Evolutionary conservation across 2,797 vertebrate genomes (phyloP).

Genomic region (Poeciliopsis infans): DNA sequence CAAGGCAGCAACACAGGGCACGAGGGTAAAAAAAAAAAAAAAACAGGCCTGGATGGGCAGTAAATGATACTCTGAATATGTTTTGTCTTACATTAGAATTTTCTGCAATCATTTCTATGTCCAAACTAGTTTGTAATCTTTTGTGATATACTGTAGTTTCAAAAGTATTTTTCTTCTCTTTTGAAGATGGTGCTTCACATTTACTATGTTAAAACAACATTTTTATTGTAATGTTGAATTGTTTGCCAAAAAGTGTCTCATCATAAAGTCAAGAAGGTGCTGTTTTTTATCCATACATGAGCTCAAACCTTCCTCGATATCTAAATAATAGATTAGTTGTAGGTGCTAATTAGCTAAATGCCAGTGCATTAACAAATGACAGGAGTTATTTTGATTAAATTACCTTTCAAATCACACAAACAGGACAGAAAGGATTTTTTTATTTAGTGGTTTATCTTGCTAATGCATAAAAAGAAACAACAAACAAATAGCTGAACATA

Average conservation of each 20-base stretch:
- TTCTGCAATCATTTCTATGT: conserved; percentile 11
- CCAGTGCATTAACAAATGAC: background rate
- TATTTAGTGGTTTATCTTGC: background rate
- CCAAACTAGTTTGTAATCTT: too few relatives aligned
- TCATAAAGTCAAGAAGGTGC: background rate
- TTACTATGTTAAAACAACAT: background rate
- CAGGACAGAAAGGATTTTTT: background rate
- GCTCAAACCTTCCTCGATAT: background rate
- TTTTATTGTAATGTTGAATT: background rate
- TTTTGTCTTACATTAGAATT: conserved; percentile 40
- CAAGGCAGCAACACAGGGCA: conserved; percentile 12
- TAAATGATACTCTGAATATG: conserved; percentile 49
- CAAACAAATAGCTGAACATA: background rate
- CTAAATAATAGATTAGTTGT: background rate
- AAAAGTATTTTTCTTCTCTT: background rate
- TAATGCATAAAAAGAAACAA: background rate
- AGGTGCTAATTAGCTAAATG: background rate
- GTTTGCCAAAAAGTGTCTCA: background rate
- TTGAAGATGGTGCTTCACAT: background rate
- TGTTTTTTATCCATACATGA: background rate
- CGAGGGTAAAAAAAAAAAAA: background rate
- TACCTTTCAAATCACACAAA: background rate
- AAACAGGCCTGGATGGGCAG: conserved; percentile 38
- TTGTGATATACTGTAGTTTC: background rate
- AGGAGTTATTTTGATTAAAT: background rate